These are phyloP conservation scores for Halcyon chelicuti DNA, from an alignment of 2,797 vertebrate genomes.

Conservation along the genomic window DNA sequence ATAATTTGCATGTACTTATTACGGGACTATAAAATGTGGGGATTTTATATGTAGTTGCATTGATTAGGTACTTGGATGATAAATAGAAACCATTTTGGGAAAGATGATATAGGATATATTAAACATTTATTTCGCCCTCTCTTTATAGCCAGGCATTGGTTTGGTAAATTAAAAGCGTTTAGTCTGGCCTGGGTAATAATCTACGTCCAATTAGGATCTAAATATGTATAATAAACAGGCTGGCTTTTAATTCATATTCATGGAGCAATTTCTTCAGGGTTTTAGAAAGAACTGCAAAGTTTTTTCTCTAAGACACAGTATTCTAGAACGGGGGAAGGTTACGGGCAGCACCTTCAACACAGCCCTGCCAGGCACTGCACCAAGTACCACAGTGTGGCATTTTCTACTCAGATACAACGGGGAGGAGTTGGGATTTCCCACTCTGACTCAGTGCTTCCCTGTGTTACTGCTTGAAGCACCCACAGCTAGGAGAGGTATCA, in stretches of 20 bases:
- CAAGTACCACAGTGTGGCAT: accelerated
- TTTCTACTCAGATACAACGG: neutral
- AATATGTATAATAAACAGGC: constrained; percentile 27
- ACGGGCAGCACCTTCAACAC: neutral
- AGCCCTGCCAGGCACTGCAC: neutral
- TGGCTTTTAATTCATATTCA: constrained; percentile 9
- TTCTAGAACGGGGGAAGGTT: neutral
- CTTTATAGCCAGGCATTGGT: neutral
- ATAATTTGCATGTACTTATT: constrained; percentile 67
- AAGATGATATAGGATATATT: constrained; percentile 59
- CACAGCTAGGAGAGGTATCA: neutral
- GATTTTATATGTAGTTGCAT: constrained; percentile 47
- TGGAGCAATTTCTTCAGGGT: neutral
- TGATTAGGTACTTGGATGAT: constrained; percentile 58
- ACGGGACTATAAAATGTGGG: constrained; percentile 48
- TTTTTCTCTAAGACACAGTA: neutral
- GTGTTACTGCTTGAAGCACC: neutral
- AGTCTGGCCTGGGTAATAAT: constrained; percentile 28
- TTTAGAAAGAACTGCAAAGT: neutral
- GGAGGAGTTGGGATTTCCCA: neutral
- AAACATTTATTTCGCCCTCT: constrained; percentile 53
- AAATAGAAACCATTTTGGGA: constrained; percentile 52
- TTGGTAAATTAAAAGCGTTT: constrained; percentile 55
- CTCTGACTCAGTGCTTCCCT: neutral
- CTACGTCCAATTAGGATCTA: constrained; percentile 12